These are phyloP conservation scores for Ataeniobius toweri DNA, from an alignment of 2,797 vertebrate genomes.

Conservation along the genomic window DNA sequence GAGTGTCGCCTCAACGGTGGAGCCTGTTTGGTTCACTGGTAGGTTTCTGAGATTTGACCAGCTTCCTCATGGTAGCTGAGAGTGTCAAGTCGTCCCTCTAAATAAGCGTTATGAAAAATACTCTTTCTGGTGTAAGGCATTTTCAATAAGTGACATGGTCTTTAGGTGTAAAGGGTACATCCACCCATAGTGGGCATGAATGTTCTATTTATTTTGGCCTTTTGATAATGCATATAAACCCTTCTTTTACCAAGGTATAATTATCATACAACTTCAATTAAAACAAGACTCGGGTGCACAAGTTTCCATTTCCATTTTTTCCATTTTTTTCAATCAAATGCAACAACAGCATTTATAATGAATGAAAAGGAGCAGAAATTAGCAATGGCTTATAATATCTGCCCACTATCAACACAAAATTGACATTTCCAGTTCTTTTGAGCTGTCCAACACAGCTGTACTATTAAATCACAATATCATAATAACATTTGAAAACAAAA, in stretches of 20 bases:
- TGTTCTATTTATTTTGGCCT: neutral
- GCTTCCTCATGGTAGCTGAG: neutral
- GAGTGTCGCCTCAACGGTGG: constrained; percentile 86
- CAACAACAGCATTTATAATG: no score
- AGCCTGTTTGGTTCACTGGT: constrained; percentile 91
- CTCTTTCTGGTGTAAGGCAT: neutral
- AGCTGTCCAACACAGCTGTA: no score
- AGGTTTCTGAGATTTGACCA: constrained; percentile 53
- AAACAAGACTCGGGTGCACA: neutral
- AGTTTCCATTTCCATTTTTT: no score
- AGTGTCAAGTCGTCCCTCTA: neutral
- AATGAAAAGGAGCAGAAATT: no score
- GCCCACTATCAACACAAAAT: no score
- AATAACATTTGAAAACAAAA: no score
- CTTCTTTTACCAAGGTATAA: neutral
- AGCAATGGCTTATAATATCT: no score
- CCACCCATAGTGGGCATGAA: neutral
- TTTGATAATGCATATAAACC: no score
- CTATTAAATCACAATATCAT: no score
- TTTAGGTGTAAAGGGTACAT: neutral
- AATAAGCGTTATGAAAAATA: neutral
- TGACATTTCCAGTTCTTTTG: no score
- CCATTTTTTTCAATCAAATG: no score
- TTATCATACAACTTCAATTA: neutral
- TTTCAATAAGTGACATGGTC: neutral